A percentile compares a stretch with the other conserved stretches of the same genome.
Evolutionary conservation across 2,888 invertebrate genomes (phyloP).

Genomic region (Onthophagus sagittarius): DNA sequence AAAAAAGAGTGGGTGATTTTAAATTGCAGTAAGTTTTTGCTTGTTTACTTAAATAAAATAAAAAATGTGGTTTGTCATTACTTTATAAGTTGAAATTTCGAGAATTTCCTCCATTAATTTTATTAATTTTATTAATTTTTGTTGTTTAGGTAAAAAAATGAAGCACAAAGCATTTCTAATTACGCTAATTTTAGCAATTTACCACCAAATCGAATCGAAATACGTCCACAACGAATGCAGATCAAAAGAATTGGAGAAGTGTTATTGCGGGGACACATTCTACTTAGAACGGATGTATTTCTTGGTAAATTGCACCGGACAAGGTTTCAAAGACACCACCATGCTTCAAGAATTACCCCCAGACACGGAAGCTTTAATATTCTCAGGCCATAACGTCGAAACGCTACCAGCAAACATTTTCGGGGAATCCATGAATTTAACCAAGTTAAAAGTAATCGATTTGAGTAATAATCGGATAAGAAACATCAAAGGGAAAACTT

Average conservation of each 20-base stretch:
- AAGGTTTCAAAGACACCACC: slow-evolving; percentile 56
- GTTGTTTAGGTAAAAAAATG: slow-evolving; percentile 1
- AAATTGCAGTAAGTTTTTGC: not conserved
- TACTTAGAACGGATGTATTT: slow-evolving; percentile 53
- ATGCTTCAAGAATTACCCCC: slow-evolving; percentile 61
- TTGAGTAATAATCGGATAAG: slow-evolving; percentile 70
- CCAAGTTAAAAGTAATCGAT: slow-evolving; percentile 61
- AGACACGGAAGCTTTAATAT: slow-evolving; percentile 65
- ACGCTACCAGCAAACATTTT: slow-evolving; percentile 68
- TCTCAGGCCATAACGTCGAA: slow-evolving; percentile 64
- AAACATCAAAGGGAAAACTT: slow-evolving; percentile 69
- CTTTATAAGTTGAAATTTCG: too few species aligned
- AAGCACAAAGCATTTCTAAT: not conserved
- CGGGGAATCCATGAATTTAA: slow-evolving; percentile 58
- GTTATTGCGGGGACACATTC: slow-evolving; percentile 54
- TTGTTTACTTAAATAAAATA: too few species aligned
- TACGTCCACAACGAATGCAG: slow-evolving; percentile 30
- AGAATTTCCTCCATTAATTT: too few species aligned
- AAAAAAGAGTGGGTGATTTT: not conserved
- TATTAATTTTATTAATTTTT: not conserved
- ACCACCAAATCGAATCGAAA: slow-evolving; percentile 4
- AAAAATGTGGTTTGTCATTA: too few species aligned
- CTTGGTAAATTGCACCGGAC: slow-evolving; percentile 69
- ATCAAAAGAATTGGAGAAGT: slow-evolving; percentile 43
- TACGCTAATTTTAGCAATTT: not conserved